A percentile compares a stretch with the other conserved stretches of the same genome.
These are phyloP conservation scores for Dreissena rostriformis DNA, from an alignment of 1,140 invertebrate species.

Conservation along the genomic window DNA sequence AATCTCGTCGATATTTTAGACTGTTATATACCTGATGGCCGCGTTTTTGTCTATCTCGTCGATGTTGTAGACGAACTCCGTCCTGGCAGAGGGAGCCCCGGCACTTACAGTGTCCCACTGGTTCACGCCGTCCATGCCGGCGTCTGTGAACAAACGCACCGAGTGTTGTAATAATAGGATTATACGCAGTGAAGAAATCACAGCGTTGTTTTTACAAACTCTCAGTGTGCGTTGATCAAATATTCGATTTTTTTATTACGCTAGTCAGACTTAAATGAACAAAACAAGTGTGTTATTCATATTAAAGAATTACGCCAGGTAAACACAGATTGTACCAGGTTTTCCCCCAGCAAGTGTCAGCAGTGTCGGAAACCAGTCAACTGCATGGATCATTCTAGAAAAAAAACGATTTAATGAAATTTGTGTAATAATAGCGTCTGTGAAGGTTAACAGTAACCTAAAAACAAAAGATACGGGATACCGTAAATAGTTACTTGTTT, in stretches of 20 bases:
- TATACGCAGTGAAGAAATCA: too few relatives aligned
- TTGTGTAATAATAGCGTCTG: too few relatives aligned
- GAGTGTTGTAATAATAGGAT: not conserved
- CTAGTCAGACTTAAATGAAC: too few relatives aligned
- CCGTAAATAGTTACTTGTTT: too few relatives aligned
- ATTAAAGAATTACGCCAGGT: too few relatives aligned
- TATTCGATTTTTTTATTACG: too few relatives aligned
- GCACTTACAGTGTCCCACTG: constrained; percentile 52
- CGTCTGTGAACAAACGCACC: constrained; percentile 36
- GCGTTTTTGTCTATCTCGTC: constrained; percentile 61
- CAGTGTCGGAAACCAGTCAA: constrained; percentile 30
- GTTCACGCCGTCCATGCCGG: constrained; percentile 59
- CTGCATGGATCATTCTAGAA: constrained; percentile 41
- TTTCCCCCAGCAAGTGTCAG: constrained; percentile 7
- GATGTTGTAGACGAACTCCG: constrained; percentile 67
- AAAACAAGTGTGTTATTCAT: too few relatives aligned
- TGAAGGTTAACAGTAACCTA: too few relatives aligned
- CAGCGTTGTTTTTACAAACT: not conserved
- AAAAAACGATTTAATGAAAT: not conserved
- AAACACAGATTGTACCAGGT: constrained; percentile 34
- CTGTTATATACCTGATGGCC: constrained; percentile 67
- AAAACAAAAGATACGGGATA: too few relatives aligned
- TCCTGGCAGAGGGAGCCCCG: constrained; percentile 23
- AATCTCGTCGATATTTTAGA: not conserved
- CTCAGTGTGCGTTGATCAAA: not conserved